Evolutionary conservation across 2,797 vertebrate species (phyloP), one percentile per base, ranked within the genome.

Genomic region (Chrysocyon brachyurus): DNA sequence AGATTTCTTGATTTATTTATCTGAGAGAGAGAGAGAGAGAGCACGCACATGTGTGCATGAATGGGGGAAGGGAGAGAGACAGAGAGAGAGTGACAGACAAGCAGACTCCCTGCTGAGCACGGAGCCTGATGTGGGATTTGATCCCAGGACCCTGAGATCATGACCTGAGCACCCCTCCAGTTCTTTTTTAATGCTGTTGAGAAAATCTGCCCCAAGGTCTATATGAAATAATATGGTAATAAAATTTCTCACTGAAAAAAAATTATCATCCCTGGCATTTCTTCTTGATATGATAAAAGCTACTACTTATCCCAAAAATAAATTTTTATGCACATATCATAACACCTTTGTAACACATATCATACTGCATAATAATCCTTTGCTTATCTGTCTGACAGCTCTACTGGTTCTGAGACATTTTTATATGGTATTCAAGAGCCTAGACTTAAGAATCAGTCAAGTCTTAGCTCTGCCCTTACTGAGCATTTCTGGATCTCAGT

Each of bases 171-270:
- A 14, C 66, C n/a, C 5, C n/a, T 40, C 36, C 52, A 75, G 17
- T 49, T 64, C n/a, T 57, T 56, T 86, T 26, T 68, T 26, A 33
- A 46, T 75, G 36, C 10, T 82, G 7, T 22, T 96, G 56, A 66
- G 79, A 63, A 97, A 81, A 81, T 66, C 22, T 59, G 16, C 57
- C 14, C 28, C 19, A 46, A 57, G 6, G 9, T 70, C 54, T 84
- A 56, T 12, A 46, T 64, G 36, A 92, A 94, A 68, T 66, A 75
- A 17, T 82, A 68, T 81, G 88, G 73, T 54, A 56, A 28, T 52
- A 66, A 84, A 64, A 59, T 10, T 90, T 84, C 70, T 88, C 70
- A 33, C 1, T 73, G 57, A n/a, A 66, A 54, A 54, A 40, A 91
- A 95, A 87, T 66, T 10, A 54, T 28, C 63, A 36, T 91, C 46